These are phyloP conservation scores for Himalopsyche phryganea DNA, from an alignment of 1,140 invertebrate genomes.

Conservation along the genomic window DNA sequence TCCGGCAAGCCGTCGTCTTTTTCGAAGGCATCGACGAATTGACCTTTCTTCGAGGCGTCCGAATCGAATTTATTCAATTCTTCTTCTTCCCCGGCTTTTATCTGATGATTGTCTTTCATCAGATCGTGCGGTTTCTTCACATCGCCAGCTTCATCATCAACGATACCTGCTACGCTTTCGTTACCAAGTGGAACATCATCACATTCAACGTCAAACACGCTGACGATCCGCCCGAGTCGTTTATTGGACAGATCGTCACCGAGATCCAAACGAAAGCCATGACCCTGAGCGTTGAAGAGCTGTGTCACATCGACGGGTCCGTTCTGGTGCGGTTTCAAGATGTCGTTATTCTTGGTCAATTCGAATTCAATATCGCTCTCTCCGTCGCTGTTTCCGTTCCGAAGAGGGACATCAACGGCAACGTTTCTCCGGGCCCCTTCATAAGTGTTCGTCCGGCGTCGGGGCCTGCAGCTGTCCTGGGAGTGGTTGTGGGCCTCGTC, in stretches of 20 bases:
- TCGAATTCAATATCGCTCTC: constrained; percentile 19
- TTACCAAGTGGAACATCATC: no score
- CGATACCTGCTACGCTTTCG: no score
- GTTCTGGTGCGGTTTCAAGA: no score
- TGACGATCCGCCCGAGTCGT: no score
- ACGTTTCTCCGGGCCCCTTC: constrained; percentile 13
- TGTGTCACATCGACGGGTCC: no score
- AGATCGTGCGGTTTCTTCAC: no score
- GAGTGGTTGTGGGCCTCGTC: constrained; percentile 2
- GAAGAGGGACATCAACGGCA: neutral
- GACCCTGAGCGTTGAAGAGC: no score
- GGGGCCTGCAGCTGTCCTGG: constrained; percentile 5
- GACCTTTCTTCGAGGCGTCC: neutral
- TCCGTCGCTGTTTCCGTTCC: constrained; percentile 25
- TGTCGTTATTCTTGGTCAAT: neutral
- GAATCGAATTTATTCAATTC: constrained; percentile 20
- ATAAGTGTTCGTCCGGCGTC: constrained; percentile 29
- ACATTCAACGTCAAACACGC: no score
- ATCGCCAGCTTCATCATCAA: no score
- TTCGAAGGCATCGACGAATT: constrained; percentile 30
- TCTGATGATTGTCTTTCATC: no score
- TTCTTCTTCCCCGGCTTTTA: constrained; percentile 9
- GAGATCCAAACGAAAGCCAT: no score
- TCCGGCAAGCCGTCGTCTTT: constrained; percentile 43
- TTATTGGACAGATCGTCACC: no score